A percentile compares a stretch with the other conserved stretches of the same genome.
Evolutionary conservation across 2,797 vertebrate species (phyloP).

Genomic region (Ctenopoma multispine): DNA sequence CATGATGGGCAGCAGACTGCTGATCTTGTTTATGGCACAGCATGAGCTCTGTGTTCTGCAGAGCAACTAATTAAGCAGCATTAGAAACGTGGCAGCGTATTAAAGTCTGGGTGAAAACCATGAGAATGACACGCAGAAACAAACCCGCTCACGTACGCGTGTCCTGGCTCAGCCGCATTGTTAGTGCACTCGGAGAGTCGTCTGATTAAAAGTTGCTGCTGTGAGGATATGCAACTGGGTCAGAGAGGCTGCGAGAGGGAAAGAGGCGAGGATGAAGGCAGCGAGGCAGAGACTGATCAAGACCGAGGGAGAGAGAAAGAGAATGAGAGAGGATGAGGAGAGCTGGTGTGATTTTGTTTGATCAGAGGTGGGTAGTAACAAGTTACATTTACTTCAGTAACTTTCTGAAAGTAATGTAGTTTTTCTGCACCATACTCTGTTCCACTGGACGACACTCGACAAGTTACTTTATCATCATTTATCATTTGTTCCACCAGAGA

Average conservation of each 20-base stretch:
- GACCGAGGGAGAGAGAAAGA: not conserved
- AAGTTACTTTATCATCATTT: too few relatives aligned
- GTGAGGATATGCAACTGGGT: slow-evolving; percentile 40
- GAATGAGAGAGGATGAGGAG: not conserved
- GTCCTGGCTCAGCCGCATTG: slow-evolving; percentile 2
- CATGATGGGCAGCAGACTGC: not conserved
- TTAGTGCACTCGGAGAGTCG: slow-evolving; percentile 2
- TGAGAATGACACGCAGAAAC: too few relatives aligned
- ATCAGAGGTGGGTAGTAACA: too few relatives aligned
- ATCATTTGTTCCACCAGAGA: too few relatives aligned
- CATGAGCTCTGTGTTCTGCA: not conserved
- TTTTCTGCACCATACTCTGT: too few relatives aligned
- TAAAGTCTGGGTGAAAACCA: not conserved
- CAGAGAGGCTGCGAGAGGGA: slow-evolving; percentile 4
- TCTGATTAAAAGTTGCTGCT: slow-evolving; percentile 37
- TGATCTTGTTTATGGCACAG: not conserved
- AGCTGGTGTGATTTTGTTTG: not conserved
- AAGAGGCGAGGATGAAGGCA: not conserved
- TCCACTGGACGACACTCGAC: too few relatives aligned
- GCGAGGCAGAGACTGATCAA: slow-evolving; percentile 1
- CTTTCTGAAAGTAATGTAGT: too few relatives aligned
- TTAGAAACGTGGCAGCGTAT: not conserved
- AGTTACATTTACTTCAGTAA: too few relatives aligned
- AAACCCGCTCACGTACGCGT: too few relatives aligned
- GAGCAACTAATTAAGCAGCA: slow-evolving; percentile 11